Evolutionary conservation across 1,140 invertebrate species (phyloP).

Genomic region (Pseudobourletiella spinata): DNA sequence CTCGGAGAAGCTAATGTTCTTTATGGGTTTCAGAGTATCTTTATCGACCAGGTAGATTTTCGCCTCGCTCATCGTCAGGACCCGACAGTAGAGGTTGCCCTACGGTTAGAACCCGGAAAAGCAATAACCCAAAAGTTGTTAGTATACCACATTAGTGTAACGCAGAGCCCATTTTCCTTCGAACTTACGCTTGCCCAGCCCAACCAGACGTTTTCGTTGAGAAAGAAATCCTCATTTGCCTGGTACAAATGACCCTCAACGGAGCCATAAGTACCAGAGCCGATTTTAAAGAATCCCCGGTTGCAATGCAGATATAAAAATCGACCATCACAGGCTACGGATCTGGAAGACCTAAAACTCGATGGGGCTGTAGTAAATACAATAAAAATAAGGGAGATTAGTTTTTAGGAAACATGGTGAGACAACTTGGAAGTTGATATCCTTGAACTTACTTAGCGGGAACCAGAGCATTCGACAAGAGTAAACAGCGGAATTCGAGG

Average conservation of each 20-base stretch:
- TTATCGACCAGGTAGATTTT: conserved; percentile 44
- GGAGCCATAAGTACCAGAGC: conserved; percentile 83
- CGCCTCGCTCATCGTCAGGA: conserved; percentile 39
- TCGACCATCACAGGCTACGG: conserved; percentile 75
- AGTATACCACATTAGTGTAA: too few species aligned
- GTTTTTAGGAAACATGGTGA: not conserved
- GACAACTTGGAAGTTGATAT: too few species aligned
- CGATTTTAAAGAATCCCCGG: conserved; percentile 76
- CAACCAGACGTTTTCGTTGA: conserved; percentile 62
- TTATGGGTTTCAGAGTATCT: conserved; percentile 42
- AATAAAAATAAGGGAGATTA: too few species aligned
- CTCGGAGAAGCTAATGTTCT: conserved; percentile 52
- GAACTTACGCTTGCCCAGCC: conserved; percentile 68
- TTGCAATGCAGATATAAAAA: conserved; percentile 74
- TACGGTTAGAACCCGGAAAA: conserved; percentile 39
- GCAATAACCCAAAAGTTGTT: too few species aligned
- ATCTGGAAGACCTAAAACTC: conserved; percentile 40
- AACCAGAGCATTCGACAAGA: conserved; percentile 47
- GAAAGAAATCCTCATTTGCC: conserved; percentile 69
- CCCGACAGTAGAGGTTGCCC: conserved; percentile 49
- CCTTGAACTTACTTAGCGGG: conserved; percentile 5
- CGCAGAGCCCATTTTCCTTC: not conserved
- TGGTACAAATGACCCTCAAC: conserved; percentile 76
- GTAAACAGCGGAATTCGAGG: conserved; percentile 62
- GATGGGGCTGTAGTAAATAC: not conserved